Conservation (phyloP, 2,113 vertebrate species). For the Cathartes aura region DNA sequence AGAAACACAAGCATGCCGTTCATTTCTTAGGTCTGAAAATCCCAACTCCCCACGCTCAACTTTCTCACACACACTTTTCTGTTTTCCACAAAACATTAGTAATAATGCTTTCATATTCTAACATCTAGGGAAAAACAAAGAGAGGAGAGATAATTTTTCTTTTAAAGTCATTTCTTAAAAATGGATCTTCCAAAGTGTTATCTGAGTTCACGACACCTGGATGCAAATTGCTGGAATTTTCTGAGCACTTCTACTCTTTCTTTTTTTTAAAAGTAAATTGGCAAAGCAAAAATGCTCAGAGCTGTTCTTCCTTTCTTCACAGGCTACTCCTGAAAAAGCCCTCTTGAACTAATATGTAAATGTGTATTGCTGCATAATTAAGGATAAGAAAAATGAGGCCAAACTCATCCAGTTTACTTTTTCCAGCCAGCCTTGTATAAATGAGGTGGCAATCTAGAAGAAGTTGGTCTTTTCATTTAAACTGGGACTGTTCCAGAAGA, state of each 20-base stretch:
- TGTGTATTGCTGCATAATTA: slow-evolving; percentile 25
- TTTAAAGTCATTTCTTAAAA: background rate
- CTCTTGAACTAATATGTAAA: slow-evolving; percentile 34
- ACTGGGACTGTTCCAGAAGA: slow-evolving; percentile 51
- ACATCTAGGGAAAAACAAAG: background rate
- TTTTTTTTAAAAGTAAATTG: background rate
- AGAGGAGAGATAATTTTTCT: background rate
- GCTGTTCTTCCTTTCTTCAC: background rate
- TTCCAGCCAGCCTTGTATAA: slow-evolving; percentile 29
- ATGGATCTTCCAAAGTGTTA: background rate
- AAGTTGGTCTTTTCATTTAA: slow-evolving; percentile 51
- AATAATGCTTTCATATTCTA: background rate
- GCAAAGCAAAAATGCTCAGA: background rate
- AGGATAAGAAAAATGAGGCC: background rate
- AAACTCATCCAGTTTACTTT: slow-evolving; percentile 20
- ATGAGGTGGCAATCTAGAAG: slow-evolving; percentile 28
- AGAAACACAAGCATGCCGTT: background rate
- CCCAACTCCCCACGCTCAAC: accelerated
- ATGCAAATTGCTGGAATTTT: slow-evolving; percentile 5
- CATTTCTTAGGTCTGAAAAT: background rate
- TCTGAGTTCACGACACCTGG: slow-evolving; percentile 7
- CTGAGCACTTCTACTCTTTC: background rate
- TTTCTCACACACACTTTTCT: background rate
- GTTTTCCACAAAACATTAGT: background rate
- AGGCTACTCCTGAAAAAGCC: background rate